Evolutionary conservation across 2,888 invertebrate species (phyloP).

Genomic region (Watsonalla binaria): DNA sequence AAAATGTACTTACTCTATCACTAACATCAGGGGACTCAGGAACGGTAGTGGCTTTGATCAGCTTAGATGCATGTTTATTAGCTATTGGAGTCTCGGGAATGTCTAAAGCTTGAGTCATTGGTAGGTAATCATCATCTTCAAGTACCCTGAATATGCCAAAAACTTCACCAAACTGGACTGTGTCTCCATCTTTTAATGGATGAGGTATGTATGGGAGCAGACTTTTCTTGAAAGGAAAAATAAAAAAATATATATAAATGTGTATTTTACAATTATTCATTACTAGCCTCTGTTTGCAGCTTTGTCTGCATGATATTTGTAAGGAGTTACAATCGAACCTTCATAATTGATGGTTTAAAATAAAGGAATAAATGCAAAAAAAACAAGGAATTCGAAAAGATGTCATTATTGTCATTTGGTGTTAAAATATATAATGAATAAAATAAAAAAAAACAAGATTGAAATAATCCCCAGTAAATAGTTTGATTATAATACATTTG

Average conservation of each 20-base stretch:
- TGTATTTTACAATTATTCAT: too few species aligned
- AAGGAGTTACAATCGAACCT: too few species aligned
- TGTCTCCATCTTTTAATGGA: constrained; percentile 55
- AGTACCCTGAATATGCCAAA: constrained; percentile 61
- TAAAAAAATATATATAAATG: background rate
- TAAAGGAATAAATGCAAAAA: too few species aligned
- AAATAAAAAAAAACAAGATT: too few species aligned
- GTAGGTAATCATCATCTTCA: constrained; percentile 52
- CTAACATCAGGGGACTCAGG: constrained; percentile 70
- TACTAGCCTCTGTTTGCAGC: background rate
- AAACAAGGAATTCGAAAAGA: too few species aligned
- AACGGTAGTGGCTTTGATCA: constrained; percentile 40
- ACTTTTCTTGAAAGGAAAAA: constrained; percentile 42
- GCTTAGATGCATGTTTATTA: constrained; percentile 31
- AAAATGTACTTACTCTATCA: constrained; percentile 55
- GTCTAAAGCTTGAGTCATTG: constrained; percentile 63
- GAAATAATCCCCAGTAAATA: too few species aligned
- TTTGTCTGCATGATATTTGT: too few species aligned
- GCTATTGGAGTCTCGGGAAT: constrained; percentile 57
- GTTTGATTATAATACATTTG: too few species aligned
- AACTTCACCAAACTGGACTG: constrained; percentile 62
- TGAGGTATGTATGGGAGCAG: constrained; percentile 58
- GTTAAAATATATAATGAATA: too few species aligned
- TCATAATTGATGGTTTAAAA: too few species aligned
- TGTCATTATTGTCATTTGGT: too few species aligned